Conservation (phyloP, 2,113 vertebrate species). For the Nibea coibor region DNA sequence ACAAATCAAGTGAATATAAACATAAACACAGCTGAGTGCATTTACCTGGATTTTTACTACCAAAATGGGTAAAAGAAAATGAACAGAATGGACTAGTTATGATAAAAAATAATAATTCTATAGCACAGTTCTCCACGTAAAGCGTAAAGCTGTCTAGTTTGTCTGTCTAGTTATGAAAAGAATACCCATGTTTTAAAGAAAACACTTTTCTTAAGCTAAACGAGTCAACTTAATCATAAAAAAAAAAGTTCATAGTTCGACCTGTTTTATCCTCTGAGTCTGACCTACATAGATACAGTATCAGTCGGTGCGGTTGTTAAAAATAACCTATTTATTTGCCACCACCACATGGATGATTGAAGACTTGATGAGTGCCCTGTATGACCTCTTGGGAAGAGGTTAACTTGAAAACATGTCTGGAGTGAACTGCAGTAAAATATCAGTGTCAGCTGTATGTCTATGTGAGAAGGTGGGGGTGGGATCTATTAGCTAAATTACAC, state of each 20-base stretch:
- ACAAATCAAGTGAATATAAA: not conserved
- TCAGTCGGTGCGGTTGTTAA: slow-evolving; percentile 34
- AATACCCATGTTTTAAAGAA: not conserved
- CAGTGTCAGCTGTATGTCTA: not conserved
- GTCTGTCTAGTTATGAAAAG: not conserved
- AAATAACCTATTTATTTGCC: slow-evolving; percentile 50
- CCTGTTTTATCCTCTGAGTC: slow-evolving; percentile 9
- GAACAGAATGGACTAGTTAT: not conserved
- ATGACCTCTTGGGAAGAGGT: slow-evolving; percentile 49
- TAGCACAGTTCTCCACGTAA: not conserved
- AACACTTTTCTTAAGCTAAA: not conserved
- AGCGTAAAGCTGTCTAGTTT: not conserved
- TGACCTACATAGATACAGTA: slow-evolving; percentile 55
- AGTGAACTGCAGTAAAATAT: slow-evolving; percentile 18
- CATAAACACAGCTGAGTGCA: not conserved
- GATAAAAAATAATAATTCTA: not conserved
- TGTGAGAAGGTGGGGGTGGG: slow-evolving; percentile 23
- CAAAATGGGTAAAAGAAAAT: not conserved
- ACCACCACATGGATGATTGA: slow-evolving; percentile 29
- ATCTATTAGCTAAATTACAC: slow-evolving; percentile 68
- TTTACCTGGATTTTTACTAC: not conserved
- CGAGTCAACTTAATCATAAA: not conserved
- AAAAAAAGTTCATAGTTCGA: slow-evolving; percentile 13
- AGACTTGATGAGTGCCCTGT: slow-evolving; percentile 4
- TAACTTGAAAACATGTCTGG: slow-evolving; percentile 33